These are phyloP conservation scores for Micromesistius poutassou DNA, from an alignment of 2,797 vertebrate species.

Conservation along the genomic window DNA sequence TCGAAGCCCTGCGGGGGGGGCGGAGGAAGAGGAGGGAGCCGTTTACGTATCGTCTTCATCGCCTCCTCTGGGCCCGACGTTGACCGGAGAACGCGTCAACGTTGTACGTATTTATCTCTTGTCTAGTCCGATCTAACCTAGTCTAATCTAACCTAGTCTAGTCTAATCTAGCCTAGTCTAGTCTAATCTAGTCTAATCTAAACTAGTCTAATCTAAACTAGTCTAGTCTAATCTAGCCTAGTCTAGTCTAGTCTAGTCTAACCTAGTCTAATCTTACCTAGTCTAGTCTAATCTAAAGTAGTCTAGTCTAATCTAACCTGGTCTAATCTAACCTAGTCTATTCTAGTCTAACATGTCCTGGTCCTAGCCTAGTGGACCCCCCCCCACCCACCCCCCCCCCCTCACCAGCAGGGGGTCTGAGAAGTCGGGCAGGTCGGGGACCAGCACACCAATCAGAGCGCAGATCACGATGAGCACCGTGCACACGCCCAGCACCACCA, in stretches of 20 bases:
- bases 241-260: neutral
- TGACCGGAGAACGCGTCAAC: too few relatives aligned
- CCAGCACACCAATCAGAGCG: constrained; percentile 88
- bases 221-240: neutral
- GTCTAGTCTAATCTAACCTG: neutral
- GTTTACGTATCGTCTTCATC: neutral
- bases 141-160: too few relatives aligned
- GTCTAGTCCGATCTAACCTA: too few relatives aligned
- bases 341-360: neutral
- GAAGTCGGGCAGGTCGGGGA: constrained; percentile 95
- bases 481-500: constrained; percentile 94
- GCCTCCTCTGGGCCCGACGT: neutral
- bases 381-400: constrained; percentile 32
- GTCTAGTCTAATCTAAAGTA: neutral
- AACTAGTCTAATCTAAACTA: neutral
- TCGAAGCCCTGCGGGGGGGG: constrained; percentile 84
- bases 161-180: too few relatives aligned
- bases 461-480: constrained; percentile 93
- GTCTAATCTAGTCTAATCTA: neutral
- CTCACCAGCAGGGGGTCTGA: constrained; percentile 95
- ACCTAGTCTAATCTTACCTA: neutral
- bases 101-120: too few relatives aligned
- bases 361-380: neutral
- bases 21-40: neutral
- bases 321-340: neutral